Evolutionary conservation across 2,113 vertebrate species (phyloP), one percentile per base, ranked within the genome.

Genomic region (Actinemys pallida): DNA sequence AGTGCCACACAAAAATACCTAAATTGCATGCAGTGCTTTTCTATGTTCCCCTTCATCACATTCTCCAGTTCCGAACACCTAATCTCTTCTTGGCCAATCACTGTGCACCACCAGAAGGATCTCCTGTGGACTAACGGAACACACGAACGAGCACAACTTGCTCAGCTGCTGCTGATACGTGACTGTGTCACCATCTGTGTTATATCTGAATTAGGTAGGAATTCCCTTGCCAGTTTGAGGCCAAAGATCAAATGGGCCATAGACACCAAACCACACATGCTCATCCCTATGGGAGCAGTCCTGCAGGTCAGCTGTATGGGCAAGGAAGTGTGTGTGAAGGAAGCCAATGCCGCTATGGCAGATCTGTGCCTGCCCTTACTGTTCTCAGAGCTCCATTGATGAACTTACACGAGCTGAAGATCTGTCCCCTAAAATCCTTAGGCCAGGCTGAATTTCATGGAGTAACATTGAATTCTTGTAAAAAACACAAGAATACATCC

Each of bases 11-110:
- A 35, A 84, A 62, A 50, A 79, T 42, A 59, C 52, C n/a, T 31
- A 52, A 42, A 29, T 4, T 86, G 20, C 62, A 87, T 29, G 2
- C 82, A 39, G 1, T 2, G 4, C 12, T 29, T 56, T 76, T 49
- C 75, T 35, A 24, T 42, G 24, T 14, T 24, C 4, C 24, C 16
- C 39, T 49, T 27, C 27, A 81, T 62, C 24, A 1, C 2, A 0
- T 1, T 47, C 39, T 69, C 39, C 69, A 14, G 50, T 84, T 42
- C 24, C 54, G 25, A 79, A 39, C 14, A 14, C 3, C 86, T n/a
- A 16, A 3, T 78, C 75, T 47, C 5, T 52, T 35, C 59, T 52
- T 35, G 79, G 39, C 84, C 57, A 62, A 50, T 22, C 35, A 20
- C 49, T 2, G 1, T 24, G 35, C 90, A n/a, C 56, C 56, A 29